Percentiles rank a stretch among this genome's conserved stretches.
phyloP scores from a whole-genome alignment of 2,888 invertebrate genomes.

The Plebejus anna region DNA sequence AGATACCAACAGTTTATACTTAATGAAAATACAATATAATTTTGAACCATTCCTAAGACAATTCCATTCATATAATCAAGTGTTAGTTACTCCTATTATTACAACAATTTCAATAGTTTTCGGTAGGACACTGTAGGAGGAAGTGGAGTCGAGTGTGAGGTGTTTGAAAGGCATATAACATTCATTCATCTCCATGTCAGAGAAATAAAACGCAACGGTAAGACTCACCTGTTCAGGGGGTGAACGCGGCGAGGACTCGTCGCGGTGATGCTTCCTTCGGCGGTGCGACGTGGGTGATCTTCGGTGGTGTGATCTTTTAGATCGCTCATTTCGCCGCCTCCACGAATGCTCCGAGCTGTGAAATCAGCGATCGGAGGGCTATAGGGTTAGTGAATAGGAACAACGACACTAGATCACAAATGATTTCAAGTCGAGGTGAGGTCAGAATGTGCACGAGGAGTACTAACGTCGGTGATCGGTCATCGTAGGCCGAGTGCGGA shows the following conservation, averaged over 20 bases:
- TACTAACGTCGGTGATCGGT: conserved; percentile 69
- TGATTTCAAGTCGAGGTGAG: conserved; percentile 57
- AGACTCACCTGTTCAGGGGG: conserved; percentile 75
- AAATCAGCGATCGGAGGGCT: conserved; percentile 79
- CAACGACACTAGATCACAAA: conserved; percentile 38
- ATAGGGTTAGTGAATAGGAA: conserved; percentile 71
- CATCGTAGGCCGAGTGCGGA: conserved; percentile 54
- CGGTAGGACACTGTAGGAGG: conserved; percentile 65
- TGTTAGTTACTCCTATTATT: background rate
- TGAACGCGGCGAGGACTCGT: conserved; percentile 71
- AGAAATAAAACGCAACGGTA: conserved; percentile 53
- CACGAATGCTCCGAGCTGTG: conserved; percentile 88
- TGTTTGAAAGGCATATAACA: conserved; percentile 51
- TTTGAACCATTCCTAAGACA: background rate
- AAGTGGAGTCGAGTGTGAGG: conserved; percentile 56
- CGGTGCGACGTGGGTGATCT: conserved; percentile 89
- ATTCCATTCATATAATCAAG: background rate
- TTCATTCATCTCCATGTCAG: conserved; percentile 51
- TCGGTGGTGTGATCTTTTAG: conserved; percentile 91
- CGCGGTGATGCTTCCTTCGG: conserved; percentile 82
- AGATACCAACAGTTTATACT: conserved; percentile 61
- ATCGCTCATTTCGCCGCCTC: conserved; percentile 89
- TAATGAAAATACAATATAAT: background rate
- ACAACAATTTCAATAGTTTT: conserved; percentile 51
- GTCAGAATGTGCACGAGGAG: conserved; percentile 53